Conservation (phyloP, 2,888 invertebrate genomes). For the Luperina testacea region DNA sequence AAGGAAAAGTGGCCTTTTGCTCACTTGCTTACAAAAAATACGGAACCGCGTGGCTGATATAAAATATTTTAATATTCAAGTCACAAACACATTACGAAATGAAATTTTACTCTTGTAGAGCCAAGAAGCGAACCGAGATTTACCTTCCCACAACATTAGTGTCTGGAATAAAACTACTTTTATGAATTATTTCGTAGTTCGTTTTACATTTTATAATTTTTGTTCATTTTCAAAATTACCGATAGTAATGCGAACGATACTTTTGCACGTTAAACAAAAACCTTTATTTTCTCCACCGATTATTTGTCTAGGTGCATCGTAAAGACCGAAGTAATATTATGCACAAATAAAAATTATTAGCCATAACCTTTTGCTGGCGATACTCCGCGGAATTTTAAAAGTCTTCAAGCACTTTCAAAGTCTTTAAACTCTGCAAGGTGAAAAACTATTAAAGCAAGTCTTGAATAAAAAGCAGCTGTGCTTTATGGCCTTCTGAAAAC, state of each 20-base stretch:
- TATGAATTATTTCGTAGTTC: slow-evolving; percentile 24
- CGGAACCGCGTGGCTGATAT: background rate
- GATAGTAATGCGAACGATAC: slow-evolving; percentile 1
- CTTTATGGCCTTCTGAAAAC: slow-evolving; percentile 41
- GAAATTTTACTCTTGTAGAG: slow-evolving; percentile 19
- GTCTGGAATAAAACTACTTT: slow-evolving; percentile 15
- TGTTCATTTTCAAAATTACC: background rate
- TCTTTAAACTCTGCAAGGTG: slow-evolving; percentile 57
- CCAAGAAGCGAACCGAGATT: slow-evolving; percentile 4
- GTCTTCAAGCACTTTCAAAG: slow-evolving; percentile 45
- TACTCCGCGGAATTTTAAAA: slow-evolving; percentile 45
- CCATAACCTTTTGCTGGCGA: slow-evolving; percentile 36
- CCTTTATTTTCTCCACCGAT: background rate
- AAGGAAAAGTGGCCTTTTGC: background rate
- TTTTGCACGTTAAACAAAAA: slow-evolving; percentile 3
- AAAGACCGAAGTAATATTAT: slow-evolving; percentile 22
- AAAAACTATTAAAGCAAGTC: slow-evolving; percentile 57
- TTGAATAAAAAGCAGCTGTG: slow-evolving; percentile 55
- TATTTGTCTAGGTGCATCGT: slow-evolving; percentile 14
- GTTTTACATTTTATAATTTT: slow-evolving; percentile 1
- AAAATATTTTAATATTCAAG: slow-evolving; percentile 16
- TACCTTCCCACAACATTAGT: slow-evolving; percentile 12
- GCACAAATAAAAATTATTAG: slow-evolving; percentile 33
- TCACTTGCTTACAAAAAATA: slow-evolving; percentile 1
- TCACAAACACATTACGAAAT: slow-evolving; percentile 12